Conservation (phyloP, 2,797 vertebrate species). For the Rhinatrema bivittatum region DNA sequence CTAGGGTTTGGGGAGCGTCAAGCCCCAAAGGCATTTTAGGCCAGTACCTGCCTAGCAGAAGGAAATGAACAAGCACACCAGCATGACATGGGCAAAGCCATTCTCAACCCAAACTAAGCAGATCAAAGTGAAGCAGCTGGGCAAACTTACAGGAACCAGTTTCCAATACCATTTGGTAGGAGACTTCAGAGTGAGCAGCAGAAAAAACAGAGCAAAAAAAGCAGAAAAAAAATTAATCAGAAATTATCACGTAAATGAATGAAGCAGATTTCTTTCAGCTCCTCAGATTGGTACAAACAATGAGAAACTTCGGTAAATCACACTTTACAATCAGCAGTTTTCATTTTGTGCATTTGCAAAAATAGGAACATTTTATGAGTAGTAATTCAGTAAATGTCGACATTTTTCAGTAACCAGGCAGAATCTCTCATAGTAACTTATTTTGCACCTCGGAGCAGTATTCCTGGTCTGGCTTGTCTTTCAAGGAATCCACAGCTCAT, state of each 20-base stretch:
- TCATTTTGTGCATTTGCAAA: too few species aligned
- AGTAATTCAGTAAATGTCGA: too few species aligned
- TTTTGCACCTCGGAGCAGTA: too few species aligned
- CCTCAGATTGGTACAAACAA: conserved; percentile 15
- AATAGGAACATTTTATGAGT: too few species aligned
- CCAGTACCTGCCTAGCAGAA: too few species aligned
- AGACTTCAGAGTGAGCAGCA: conserved; percentile 80
- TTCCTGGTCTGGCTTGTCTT: too few species aligned
- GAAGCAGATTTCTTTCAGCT: conserved; percentile 22
- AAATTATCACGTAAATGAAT: conserved; percentile 31
- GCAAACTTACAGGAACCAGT: conserved; percentile 97
- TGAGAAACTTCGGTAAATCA: conserved; percentile 10
- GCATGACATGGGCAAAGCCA: conserved; percentile 30
- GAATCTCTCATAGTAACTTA: too few species aligned
- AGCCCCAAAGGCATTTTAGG: too few species aligned
- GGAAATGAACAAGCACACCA: conserved; percentile 19
- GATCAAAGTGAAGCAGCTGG: conserved; percentile 39
- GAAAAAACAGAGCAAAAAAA: conserved; percentile 38
- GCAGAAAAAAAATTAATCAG: conserved; percentile 49
- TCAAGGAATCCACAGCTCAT: too few species aligned
- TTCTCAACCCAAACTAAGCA: conserved; percentile 24
- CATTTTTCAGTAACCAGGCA: too few species aligned
- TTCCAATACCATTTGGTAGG: conserved; percentile 99
- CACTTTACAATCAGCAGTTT: too few species aligned
- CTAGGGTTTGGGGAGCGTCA: too few species aligned